phyloP scores from a whole-genome alignment of 2,888 invertebrate species.

The Melolontha melolontha region DNA sequence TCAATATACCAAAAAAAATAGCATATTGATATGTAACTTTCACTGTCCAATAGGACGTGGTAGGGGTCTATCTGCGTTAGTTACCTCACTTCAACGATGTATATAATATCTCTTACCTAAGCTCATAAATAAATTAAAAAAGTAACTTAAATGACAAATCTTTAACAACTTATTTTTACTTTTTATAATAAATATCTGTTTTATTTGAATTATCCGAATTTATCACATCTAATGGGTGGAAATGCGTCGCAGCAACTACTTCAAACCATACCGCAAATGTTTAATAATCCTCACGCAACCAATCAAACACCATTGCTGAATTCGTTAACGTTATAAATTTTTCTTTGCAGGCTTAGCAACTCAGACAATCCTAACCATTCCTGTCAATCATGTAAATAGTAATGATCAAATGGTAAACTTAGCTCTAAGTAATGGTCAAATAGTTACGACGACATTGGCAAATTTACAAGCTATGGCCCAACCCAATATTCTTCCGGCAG shows the following conservation, averaged over 20 bases:
- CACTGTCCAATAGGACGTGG: no score
- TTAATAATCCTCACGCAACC: conserved; percentile 56
- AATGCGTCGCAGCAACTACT: conserved; percentile 79
- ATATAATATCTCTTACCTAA: no score
- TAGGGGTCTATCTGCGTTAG: no score
- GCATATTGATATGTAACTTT: no score
- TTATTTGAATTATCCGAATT: no score
- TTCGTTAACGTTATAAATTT: conserved; percentile 45
- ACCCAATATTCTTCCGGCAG: conserved; percentile 69
- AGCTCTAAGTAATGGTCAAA: conserved; percentile 87
- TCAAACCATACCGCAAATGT: conserved; percentile 79
- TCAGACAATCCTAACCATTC: conserved; percentile 95
- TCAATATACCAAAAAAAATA: no score
- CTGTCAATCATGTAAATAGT: conserved; percentile 87
- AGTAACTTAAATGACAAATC: no score
- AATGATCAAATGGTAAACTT: conserved; percentile 81
- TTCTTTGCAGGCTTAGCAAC: conserved; percentile 83
- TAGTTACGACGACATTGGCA: conserved; percentile 85
- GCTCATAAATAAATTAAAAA: no score
- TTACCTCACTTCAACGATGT: no score
- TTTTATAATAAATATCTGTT: no score
- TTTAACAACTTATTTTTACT: no score
- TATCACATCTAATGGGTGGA: conserved; percentile 81
- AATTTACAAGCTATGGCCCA: conserved; percentile 83
- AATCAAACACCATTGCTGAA: conserved; percentile 48